Percentiles rank a stretch among this genome's conserved stretches.
Evolutionary conservation across 2,113 vertebrate species (phyloP).

Genomic region (Galemys pyrenaicus): DNA sequence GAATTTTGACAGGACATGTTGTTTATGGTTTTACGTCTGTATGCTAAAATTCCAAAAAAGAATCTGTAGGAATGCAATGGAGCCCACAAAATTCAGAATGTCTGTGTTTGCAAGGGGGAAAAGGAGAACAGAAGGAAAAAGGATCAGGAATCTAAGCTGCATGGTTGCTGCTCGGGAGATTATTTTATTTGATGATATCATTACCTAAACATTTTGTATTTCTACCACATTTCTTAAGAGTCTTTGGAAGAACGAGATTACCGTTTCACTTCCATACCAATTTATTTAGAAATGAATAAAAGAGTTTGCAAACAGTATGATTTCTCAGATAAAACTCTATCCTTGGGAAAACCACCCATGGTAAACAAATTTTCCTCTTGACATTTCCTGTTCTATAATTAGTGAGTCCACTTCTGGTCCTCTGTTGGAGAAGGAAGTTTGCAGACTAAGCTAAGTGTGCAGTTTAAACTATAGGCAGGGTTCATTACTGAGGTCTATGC

Average conservation of each 20-base stretch:
- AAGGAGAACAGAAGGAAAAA: not conserved
- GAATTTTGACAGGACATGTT: not conserved
- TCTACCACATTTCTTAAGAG: not conserved
- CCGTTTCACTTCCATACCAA: not conserved
- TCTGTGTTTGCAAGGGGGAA: not conserved
- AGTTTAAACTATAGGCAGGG: not conserved
- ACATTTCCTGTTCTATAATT: not conserved
- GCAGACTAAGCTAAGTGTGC: not conserved
- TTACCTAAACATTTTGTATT: not conserved
- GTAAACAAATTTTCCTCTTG: not conserved
- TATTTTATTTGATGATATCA: not conserved
- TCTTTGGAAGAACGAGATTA: slow-evolving; percentile 2
- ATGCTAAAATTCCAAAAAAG: not conserved
- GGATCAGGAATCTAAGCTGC: not conserved
- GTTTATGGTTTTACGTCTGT: not conserved
- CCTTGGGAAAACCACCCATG: not conserved
- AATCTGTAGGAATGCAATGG: not conserved
- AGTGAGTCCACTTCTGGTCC: not conserved
- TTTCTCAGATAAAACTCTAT: not conserved
- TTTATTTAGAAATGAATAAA: slow-evolving; percentile 8
- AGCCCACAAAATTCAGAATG: not conserved
- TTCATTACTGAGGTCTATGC: not conserved
- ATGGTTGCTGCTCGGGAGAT: not conserved
- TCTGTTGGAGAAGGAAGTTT: not conserved
- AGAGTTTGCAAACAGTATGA: not conserved